Base-by-base conservation (phyloP, 2,797 vertebrate genomes). In the Artibeus lituratus region DNA sequence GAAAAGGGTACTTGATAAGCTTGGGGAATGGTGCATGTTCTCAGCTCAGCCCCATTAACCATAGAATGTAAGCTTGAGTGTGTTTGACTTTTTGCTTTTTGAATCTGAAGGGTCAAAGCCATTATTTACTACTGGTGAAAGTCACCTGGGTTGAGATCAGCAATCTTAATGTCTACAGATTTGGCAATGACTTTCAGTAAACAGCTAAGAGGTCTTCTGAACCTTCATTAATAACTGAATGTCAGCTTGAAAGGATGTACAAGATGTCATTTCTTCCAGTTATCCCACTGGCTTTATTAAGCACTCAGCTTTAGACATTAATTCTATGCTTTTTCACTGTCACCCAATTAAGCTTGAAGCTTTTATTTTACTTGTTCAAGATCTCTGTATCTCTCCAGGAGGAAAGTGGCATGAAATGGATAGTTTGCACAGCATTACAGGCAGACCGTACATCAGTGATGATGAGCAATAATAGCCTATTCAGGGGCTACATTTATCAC, bases 181-280 rank as follows among this genome's bases (percentile, higher is more conserved):
- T 92, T 67, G 74, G 81, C 91, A 95, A 73, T 29, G 37, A n/a
- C 9, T 62, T 72, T 94, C 42, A 22, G 16, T 42, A 51, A 47
- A 95, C n/a, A 92, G 69, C 37, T 87, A 72, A 95, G 65, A 93
- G 94, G 11, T 90, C 26, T 84, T 82, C 18, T 84, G 35, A 18
- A 87, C 7, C n/a, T 77, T 83, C 67, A 90, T 94, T 95, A 96
- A 89, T 80, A 94, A 70, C 77, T 32, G 85, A 90, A 86, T 72
- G 85, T 94, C 42, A 92, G 72, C 11, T 67, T 74, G 51, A 89
- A 14, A 72, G 87, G 97, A 86, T 21, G 83, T 88, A 4, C 18
- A 59, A 65, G 87, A 42, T 87, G 4, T 72, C 85, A 62, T 26
- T 94, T 94, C 76, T 94, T 59, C n/a, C 57, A 93, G 53, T 65